These are phyloP conservation scores for Chelon labrosus DNA, from an alignment of 2,797 vertebrate genomes.

Conservation along the genomic window DNA sequence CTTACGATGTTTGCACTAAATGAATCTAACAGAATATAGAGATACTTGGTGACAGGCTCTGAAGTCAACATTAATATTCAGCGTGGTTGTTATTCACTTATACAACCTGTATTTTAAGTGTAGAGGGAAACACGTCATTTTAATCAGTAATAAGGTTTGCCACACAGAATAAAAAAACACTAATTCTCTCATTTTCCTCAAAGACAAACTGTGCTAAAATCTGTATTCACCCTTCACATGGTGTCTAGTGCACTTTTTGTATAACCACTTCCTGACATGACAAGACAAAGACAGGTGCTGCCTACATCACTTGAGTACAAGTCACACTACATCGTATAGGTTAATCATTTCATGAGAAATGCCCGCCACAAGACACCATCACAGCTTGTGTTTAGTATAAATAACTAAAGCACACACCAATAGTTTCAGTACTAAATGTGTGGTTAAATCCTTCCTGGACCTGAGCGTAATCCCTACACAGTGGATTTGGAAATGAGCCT, in stretches of 20 bases:
- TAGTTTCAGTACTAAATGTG: neutral
- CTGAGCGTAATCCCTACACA: constrained; percentile 3
- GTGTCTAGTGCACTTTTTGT: neutral
- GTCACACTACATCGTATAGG: neutral
- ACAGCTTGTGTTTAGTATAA: neutral
- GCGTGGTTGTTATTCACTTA: constrained; percentile 7
- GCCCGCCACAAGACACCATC: neutral
- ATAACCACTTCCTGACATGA: neutral
- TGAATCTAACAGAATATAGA: too few relatives aligned
- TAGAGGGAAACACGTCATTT: neutral
- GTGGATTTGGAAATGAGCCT: constrained; percentile 14
- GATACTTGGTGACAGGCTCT: neutral
- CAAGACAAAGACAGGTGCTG: neutral
- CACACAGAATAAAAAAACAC: neutral
- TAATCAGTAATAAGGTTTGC: neutral
- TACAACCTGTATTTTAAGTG: constrained; percentile 5
- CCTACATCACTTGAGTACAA: neutral
- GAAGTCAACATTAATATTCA: constrained; percentile 3
- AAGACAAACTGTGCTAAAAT: neutral
- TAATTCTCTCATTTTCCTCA: neutral
- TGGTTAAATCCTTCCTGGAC: neutral
- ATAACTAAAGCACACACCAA: neutral
- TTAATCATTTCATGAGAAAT: neutral
- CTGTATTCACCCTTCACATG: neutral
- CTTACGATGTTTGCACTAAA: too few relatives aligned